Evolutionary conservation across 2,888 invertebrate species (phyloP), one percentile per base, ranked within the genome.

Genomic region (Drosophila koepferae): DNA sequence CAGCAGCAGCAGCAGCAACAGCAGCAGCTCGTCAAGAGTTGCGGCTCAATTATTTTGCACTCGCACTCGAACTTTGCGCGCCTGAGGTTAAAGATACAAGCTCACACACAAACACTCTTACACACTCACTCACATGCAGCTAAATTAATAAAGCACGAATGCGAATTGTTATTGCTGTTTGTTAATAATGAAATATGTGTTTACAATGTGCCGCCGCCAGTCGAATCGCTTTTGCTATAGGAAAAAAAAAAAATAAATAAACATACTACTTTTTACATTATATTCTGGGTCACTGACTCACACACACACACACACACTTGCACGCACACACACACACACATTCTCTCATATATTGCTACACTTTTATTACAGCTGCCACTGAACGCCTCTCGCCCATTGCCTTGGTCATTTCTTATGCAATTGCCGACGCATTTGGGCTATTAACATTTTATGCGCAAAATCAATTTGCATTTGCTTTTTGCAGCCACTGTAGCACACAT

Each of bases 211-310:
- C 48, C 55, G 63, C 23, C 69, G 63, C 18, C 69, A 55, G 56
- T 65, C 75, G 64, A 65, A 67, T 56, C 71, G 46, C 44, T 54
- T 3, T 46, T 58, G 53, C 63, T 58, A 62, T 64, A 71, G 78
- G 70, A 77, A 84, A 87, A 14, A 38, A 38, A 6, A 16, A 14
- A 28, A 28, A 28, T 28, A 28, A 28, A 28, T 6, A 28, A 28
- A 28, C 28, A 28, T 6, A 87, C 88, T 82, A 85, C 86, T 85
- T 77, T 82, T 82, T 69, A 69, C 81, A 79, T 76, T 85, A 72
- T 66, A 88, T 88, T 88, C 86, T 88, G 83, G 88, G 86, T 85
- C 85, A 85, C 67, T 85, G 88, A 86, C 86, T 82, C 82, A 49
- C 62, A 71, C 71, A 63, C 60, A 79, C 72, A 56, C 61, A 61